Conservation (phyloP, 2,888 invertebrate species). For the Frankliniella intonsa region DNA sequence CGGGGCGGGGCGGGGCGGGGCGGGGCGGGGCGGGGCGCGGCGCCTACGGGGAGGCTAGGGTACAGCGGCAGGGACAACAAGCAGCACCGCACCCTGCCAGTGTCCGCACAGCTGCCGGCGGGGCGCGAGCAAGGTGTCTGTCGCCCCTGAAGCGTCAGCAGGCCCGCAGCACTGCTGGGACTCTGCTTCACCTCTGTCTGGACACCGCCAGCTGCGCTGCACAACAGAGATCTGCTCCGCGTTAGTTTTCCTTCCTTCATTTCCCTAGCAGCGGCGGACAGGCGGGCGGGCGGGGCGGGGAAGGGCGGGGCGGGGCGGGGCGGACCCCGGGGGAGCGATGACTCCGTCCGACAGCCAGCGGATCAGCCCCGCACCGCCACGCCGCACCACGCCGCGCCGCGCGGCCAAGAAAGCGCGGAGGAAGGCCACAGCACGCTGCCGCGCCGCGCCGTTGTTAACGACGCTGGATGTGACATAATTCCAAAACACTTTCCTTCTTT, state of each 20-base stretch:
- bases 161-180: no score
- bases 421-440: background rate
- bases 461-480: constrained; percentile 19
- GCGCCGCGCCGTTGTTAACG: background rate
- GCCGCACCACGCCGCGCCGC: background rate
- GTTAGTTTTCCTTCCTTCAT: no score
- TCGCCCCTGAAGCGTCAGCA: background rate
- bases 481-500: constrained; percentile 21
- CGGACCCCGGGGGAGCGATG: background rate
- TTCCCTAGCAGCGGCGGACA: background rate
- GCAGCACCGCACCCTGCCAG: no score
- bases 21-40: background rate
- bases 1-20: constrained; percentile 2
- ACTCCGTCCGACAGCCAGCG: background rate
- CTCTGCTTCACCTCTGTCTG: no score
- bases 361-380: background rate
- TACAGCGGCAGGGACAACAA: no score
- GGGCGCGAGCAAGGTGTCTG: background rate
- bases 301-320: background rate
- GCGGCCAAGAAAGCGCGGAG: constrained; percentile 16
- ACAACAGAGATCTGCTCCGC: background rate
- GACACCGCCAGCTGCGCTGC: no score
- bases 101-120: no score
- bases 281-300: background rate
- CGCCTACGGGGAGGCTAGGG: background rate